phyloP scores from a whole-genome alignment of 2,113 vertebrate species.

The Polypterus senegalus region DNA sequence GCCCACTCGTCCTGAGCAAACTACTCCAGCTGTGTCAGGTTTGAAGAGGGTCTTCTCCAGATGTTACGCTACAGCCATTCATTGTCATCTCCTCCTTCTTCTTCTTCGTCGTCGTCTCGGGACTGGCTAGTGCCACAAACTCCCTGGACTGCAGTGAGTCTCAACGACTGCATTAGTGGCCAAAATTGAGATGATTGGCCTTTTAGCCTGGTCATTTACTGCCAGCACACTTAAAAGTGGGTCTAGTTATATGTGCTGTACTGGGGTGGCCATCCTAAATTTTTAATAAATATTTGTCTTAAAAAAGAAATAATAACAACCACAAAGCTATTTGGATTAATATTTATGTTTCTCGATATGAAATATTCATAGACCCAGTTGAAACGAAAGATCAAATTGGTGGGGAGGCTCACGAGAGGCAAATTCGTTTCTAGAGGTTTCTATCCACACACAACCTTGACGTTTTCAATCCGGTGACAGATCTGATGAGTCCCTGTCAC shows the following conservation, averaged over 20 bases:
- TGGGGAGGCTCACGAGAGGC: slow-evolving; percentile 54
- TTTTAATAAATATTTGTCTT: slow-evolving; percentile 93
- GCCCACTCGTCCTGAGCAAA: too few species aligned
- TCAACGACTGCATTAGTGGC: too few species aligned
- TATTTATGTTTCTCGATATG: slow-evolving; percentile 93
- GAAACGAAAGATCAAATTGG: slow-evolving; percentile 40
- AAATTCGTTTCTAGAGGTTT: slow-evolving; percentile 72
- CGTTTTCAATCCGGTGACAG: slow-evolving; percentile 73
- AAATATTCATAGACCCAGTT: slow-evolving; percentile 92
- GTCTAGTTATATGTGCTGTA: slow-evolving; percentile 6
- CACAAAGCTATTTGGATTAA: slow-evolving; percentile 97
- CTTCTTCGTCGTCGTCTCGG: too few species aligned
- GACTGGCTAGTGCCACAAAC: too few species aligned
- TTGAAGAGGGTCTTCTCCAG: too few species aligned
- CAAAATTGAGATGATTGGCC: too few species aligned
- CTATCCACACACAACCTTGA: slow-evolving; percentile 70
- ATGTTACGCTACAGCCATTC: too few species aligned
- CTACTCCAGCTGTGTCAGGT: too few species aligned
- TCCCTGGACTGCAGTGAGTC: too few species aligned
- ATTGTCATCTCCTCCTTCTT: too few species aligned
- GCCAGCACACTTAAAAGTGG: not conserved
- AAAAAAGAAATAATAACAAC: slow-evolving; percentile 94
- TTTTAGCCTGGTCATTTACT: too few species aligned
- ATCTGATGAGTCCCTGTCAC: slow-evolving; percentile 55
- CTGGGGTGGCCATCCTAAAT: slow-evolving; percentile 64